Percentiles rank a stretch among this genome's conserved stretches.
Conservation (phyloP, 1,140 invertebrate genomes). For the Calycopis cecrops region DNA sequence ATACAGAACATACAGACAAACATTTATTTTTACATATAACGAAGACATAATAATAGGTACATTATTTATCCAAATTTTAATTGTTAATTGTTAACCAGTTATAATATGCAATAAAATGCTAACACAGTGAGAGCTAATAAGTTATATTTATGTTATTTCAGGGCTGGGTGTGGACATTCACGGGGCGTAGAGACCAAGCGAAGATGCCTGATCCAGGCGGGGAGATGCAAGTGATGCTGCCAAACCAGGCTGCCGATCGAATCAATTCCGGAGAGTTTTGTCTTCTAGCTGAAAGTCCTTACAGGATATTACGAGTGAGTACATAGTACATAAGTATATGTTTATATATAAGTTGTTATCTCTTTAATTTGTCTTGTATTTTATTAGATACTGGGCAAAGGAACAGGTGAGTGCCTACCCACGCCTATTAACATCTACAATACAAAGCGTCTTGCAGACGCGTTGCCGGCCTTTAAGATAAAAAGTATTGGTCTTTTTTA, state of each 20-base stretch:
- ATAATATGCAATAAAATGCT: not conserved
- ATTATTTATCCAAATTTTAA: no score
- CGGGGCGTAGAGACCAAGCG: constrained; percentile 30
- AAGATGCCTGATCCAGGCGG: constrained; percentile 42
- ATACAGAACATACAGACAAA: no score
- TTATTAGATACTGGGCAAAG: no score
- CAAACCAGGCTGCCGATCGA: constrained; percentile 28
- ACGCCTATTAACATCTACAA: no score
- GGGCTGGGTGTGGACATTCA: constrained; percentile 48
- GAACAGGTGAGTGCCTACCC: no score
- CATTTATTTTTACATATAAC: no score
- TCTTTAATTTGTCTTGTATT: no score
- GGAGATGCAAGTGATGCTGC: constrained; percentile 59
- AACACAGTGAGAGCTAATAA: not conserved
- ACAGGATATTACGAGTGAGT: constrained; percentile 55
- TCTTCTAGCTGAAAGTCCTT: constrained; percentile 54
- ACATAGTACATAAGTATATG: not conserved
- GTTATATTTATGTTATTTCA: constrained; percentile 23
- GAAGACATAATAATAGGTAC: no score
- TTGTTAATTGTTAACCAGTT: no score
- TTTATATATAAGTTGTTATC: not conserved
- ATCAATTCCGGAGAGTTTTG: constrained; percentile 53
- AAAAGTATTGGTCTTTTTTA: no score
- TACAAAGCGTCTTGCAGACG: no score
- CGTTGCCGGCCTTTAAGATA: no score